These are phyloP conservation scores for Alethe castanea DNA, from an alignment of 2,113 vertebrate species.

Conservation along the genomic window DNA sequence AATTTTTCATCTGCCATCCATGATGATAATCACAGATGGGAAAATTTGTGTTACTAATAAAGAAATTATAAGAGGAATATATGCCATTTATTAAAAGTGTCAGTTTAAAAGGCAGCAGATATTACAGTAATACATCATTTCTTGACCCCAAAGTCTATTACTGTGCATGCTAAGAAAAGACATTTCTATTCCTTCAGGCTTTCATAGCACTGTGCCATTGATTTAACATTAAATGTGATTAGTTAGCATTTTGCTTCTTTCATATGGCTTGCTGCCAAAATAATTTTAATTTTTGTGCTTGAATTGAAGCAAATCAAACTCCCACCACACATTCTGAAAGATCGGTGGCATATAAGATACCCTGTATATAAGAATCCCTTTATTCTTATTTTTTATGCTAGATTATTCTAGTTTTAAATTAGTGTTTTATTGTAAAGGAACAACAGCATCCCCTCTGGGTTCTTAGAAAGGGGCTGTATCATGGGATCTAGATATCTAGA, in stretches of 20 bases:
- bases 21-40: constrained; percentile 21
- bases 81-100: constrained; percentile 21
- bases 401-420: background rate
- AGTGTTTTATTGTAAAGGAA: background rate
- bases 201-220: constrained; percentile 46
- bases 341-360: background rate
- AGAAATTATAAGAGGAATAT: constrained; percentile 38
- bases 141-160: constrained; percentile 18
- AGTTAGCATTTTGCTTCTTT: constrained; percentile 59
- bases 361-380: background rate
- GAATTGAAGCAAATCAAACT: background rate
- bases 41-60: constrained; percentile 45
- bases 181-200: constrained; percentile 50
- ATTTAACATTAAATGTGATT: constrained; percentile 67
- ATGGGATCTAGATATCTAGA: background rate
- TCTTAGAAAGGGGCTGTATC: background rate
- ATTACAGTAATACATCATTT: constrained; percentile 12
- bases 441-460: background rate
- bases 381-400: background rate
- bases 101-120: constrained; percentile 44
- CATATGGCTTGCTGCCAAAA: constrained; percentile 27
- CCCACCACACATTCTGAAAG: background rate
- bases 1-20: constrained; percentile 7
- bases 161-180: constrained; percentile 1
- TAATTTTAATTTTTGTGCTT: constrained; percentile 44